Conservation (phyloP, 2,113 vertebrate species). For the Apaloderma vittatum region DNA sequence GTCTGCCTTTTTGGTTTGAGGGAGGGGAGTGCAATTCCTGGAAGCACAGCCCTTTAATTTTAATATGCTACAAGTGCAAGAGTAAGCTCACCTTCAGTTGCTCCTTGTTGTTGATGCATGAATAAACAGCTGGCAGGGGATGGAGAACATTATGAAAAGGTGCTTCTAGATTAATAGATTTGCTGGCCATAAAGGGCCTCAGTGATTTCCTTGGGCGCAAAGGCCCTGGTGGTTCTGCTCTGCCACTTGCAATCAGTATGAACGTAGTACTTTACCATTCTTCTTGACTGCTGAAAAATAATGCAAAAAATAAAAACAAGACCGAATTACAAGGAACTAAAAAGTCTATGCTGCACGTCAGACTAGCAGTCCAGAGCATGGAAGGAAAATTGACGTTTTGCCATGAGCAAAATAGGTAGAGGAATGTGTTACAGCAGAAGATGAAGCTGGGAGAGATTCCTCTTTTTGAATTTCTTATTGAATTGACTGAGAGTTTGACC, state of each 20-base stretch:
- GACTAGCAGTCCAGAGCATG: background rate
- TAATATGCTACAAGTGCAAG: background rate
- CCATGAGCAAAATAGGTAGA: background rate
- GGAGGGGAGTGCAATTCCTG: slow-evolving; percentile 8
- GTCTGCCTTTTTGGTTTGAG: background rate
- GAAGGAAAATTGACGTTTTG: background rate
- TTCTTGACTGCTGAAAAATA: background rate
- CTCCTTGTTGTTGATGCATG: slow-evolving; percentile 6
- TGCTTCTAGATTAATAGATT: background rate
- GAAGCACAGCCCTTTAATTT: slow-evolving; percentile 45
- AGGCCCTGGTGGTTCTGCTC: background rate
- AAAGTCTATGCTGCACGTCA: background rate
- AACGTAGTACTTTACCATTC: background rate
- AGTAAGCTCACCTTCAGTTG: slow-evolving; percentile 44
- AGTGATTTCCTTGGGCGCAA: background rate
- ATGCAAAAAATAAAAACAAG: background rate
- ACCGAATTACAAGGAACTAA: background rate
- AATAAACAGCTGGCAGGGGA: slow-evolving; percentile 29
- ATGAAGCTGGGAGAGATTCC: background rate
- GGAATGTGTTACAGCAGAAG: background rate
- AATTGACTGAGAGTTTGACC: background rate
- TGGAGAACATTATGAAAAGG: background rate
- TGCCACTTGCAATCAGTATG: background rate
- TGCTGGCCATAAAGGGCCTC: background rate
- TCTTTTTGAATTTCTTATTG: background rate